Evolutionary conservation across 2,113 vertebrate species (phyloP), one percentile per base, ranked within the genome.

Genomic region (Agapornis roseicollis): DNA sequence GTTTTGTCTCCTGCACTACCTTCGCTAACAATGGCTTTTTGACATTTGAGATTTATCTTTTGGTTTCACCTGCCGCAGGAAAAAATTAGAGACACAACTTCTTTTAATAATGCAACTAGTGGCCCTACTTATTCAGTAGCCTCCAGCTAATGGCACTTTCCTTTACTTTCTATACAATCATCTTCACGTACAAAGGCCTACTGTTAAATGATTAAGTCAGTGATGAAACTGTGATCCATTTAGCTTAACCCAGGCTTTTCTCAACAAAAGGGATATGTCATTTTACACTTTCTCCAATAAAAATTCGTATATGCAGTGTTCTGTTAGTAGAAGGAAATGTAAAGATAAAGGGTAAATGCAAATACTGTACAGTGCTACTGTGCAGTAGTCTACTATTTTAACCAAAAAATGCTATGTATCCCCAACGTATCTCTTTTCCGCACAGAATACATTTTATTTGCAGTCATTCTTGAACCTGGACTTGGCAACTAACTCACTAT

Each of bases 1-100:
- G 95, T 98, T 98, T 97, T 89, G 77, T 94, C 94, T 97, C 90
- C 94, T 91, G 92, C 90, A 97, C 93, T 97, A 97, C 97, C 96
- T 97, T 96, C 96, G 92, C 93, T 90, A 94, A 85, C 88, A 72
- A 73, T 93, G 95, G 94, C 84, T 3, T 79, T 97, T 97, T 97
- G 98, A 97, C 97, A 97, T 97, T 97, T 97, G 94, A 93, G 97
- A 95, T 79, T 94, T 94, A 97, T 97, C 95, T 95, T 80, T 86
- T 74, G 76, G 86, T 87, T 97, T 97, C 96, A 95, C 70, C 41
- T 47, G 95, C 96, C 52, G 4, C 89, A 79, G 96, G 96, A 97
- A 97, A 96, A 98, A 97, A 97, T 97, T 97, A 98, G 95, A 96
- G 72, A 37, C 74, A 86, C 92, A 92, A 92, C 81, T 98, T 94